Conservation (phyloP, 2,888 invertebrate genomes). For the Eupithecia insigniata region DNA sequence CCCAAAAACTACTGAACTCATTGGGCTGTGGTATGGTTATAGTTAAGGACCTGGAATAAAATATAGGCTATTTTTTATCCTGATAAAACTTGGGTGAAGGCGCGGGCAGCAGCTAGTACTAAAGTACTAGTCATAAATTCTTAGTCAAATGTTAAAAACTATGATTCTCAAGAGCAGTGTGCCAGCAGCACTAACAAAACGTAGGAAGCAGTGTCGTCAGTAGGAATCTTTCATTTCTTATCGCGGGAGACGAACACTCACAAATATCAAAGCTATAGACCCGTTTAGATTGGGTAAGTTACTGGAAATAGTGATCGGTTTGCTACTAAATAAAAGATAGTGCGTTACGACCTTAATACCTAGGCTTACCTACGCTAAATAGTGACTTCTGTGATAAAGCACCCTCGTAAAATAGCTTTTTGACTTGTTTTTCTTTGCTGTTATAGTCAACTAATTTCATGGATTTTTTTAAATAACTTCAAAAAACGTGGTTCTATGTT, state of each 20-base stretch:
- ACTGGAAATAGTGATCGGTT: neutral
- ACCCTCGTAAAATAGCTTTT: too few relatives aligned
- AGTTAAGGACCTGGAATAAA: too few relatives aligned
- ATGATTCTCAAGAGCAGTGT: conserved; percentile 44
- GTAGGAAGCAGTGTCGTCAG: conserved; percentile 51
- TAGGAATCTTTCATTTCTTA: conserved; percentile 76
- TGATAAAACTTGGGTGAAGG: too few relatives aligned
- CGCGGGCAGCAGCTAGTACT: too few relatives aligned
- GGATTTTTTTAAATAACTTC: too few relatives aligned
- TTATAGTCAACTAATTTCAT: too few relatives aligned
- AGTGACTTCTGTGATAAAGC: neutral
- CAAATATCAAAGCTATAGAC: conserved; percentile 54
- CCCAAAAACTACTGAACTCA: too few relatives aligned
- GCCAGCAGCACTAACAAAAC: conserved; percentile 51
- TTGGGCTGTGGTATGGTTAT: too few relatives aligned
- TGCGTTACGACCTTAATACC: neutral
- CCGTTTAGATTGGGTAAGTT: conserved; percentile 9
- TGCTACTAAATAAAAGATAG: neutral
- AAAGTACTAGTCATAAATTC: too few relatives aligned
- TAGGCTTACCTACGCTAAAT: neutral
- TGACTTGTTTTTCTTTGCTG: too few relatives aligned
- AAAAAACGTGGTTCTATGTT: too few relatives aligned
- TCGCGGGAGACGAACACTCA: conserved; percentile 59
- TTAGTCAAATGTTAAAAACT: conserved; percentile 19
- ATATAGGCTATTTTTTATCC: too few relatives aligned